These are phyloP conservation scores for Brachyhypopomus gauderio DNA, from an alignment of 2,113 vertebrate genomes.

Conservation along the genomic window DNA sequence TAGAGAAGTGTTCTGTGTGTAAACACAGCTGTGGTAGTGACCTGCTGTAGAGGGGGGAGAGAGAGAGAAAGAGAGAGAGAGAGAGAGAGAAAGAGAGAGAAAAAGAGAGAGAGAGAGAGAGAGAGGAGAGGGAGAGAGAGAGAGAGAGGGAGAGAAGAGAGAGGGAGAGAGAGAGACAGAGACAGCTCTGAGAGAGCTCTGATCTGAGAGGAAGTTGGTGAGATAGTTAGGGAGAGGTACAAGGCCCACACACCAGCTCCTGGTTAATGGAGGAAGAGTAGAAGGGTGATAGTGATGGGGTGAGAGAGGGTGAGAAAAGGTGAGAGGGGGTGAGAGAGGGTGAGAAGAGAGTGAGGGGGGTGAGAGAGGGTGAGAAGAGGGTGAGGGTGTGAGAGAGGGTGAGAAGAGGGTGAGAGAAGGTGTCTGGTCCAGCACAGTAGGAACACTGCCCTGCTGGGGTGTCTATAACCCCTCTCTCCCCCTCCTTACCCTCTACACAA, in stretches of 20 bases:
- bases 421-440: background rate
- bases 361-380: conserved; percentile 28
- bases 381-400: too few relatives aligned
- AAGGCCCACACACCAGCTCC: background rate
- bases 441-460: background rate
- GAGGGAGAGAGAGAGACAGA: background rate
- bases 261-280: background rate
- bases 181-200: too few relatives aligned
- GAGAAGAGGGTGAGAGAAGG: too few relatives aligned
- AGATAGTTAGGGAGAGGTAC: conserved; percentile 10
- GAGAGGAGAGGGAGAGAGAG: too few relatives aligned
- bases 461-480: background rate
- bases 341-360: too few relatives aligned
- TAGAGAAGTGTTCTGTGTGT: background rate
- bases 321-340: too few relatives aligned
- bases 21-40: conserved; percentile 33
- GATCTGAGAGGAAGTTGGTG: too few relatives aligned
- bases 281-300: background rate
- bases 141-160: too few relatives aligned
- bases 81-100: too few relatives aligned
- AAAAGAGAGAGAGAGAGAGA: conserved; percentile 23
- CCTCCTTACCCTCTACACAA: background rate
- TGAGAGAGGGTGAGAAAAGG: too few relatives aligned
- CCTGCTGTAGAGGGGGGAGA: background rate
- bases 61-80: conserved; percentile 15